Conservation (phyloP, 2,113 vertebrate genomes). For the Columbina picui region DNA sequence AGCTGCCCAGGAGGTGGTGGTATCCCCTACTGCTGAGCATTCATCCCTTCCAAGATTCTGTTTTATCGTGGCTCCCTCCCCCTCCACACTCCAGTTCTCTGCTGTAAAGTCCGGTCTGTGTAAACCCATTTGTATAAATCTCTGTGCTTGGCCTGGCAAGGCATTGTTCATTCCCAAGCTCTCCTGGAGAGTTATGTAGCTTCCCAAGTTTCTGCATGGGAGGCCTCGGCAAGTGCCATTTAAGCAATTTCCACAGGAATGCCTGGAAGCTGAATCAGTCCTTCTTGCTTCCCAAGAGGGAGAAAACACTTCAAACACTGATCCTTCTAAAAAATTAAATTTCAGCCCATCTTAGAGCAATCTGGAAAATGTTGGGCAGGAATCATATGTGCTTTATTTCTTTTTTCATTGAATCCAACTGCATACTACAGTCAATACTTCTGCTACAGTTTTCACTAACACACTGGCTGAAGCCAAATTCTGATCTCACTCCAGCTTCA, state of each 20-base stretch:
- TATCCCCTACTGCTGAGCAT: background rate
- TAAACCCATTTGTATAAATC: background rate
- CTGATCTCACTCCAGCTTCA: background rate
- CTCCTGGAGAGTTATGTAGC: background rate
- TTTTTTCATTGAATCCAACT: background rate
- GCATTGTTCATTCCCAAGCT: fast-evolving
- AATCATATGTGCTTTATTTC: background rate
- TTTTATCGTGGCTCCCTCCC: background rate
- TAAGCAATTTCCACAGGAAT: background rate
- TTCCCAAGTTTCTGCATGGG: background rate
- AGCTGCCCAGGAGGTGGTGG: background rate
- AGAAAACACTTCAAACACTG: background rate
- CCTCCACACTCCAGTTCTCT: background rate
- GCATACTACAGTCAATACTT: background rate
- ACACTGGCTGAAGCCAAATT: background rate
- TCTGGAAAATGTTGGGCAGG: background rate
- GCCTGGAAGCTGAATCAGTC: background rate
- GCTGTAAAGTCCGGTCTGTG: background rate
- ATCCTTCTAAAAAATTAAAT: background rate
- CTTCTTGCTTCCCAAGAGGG: background rate
- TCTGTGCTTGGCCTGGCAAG: background rate
- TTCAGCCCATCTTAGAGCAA: background rate
- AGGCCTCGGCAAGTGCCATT: background rate
- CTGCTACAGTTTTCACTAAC: background rate
- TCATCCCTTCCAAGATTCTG: background rate